Conservation (phyloP, 2,888 invertebrate species). For the Ernsta delagoae region DNA sequence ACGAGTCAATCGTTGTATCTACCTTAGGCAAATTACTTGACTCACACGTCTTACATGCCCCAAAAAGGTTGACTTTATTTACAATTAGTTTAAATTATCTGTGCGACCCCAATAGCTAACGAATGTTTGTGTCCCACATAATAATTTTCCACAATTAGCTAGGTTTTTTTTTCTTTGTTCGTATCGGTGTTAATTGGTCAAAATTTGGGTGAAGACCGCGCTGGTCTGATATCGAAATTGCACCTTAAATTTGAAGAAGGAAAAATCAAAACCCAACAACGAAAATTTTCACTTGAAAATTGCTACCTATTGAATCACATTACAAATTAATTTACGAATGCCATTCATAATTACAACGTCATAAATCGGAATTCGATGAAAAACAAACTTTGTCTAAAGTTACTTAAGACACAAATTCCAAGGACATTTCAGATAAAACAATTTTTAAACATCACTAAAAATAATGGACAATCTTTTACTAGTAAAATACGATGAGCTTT, state of each 20-base stretch:
- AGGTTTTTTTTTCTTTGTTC: slow-evolving; percentile 68
- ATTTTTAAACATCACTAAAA: slow-evolving; percentile 2
- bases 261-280: slow-evolving; percentile 21
- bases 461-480: background rate
- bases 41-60: slow-evolving; percentile 39
- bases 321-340: background rate
- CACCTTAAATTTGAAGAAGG: slow-evolving; percentile 35
- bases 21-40: slow-evolving; percentile 21
- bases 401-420: background rate
- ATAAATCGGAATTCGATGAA: slow-evolving; percentile 10
- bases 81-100: slow-evolving; percentile 55
- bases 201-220: slow-evolving; percentile 63
- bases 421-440: background rate
- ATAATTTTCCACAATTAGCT: slow-evolving; percentile 63
- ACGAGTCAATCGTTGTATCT: too few species aligned
- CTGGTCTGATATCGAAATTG: slow-evolving; percentile 38
- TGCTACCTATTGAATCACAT: slow-evolving; percentile 26
- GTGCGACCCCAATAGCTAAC: slow-evolving; percentile 58
- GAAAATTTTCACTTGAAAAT: slow-evolving; percentile 14
- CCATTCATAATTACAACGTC: background rate
- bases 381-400: background rate
- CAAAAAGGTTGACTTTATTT: slow-evolving; percentile 42
- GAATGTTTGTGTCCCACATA: slow-evolving; percentile 71
- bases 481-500: slow-evolving; percentile 20
- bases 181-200: slow-evolving; percentile 68